Evolutionary conservation across 2,888 invertebrate genomes (phyloP).

Genomic region (Sarcophaga carnaria): DNA sequence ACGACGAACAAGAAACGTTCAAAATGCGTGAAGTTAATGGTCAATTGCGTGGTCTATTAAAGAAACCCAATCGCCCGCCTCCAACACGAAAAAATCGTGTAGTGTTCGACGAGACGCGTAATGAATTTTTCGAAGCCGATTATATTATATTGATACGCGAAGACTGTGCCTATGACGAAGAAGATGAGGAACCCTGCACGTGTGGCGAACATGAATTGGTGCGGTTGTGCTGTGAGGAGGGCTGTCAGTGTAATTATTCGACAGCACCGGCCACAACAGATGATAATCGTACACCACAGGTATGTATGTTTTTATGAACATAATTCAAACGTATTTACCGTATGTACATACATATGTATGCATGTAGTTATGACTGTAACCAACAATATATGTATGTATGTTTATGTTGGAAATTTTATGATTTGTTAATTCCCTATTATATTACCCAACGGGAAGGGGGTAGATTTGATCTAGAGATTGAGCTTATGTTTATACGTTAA

Average conservation of each 20-base stretch:
- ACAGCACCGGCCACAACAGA: conserved; percentile 71
- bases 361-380: background rate
- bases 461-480: too few relatives aligned
- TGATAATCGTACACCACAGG: conserved; percentile 80
- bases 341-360: background rate
- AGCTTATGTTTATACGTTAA: too few relatives aligned
- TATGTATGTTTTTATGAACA: conserved; percentile 71
- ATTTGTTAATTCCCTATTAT: too few relatives aligned
- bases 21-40: conserved; percentile 82
- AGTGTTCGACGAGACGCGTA: conserved; percentile 93
- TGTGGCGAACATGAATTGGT: conserved; percentile 87
- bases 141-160: conserved; percentile 95
- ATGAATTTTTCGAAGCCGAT: conserved; percentile 95
- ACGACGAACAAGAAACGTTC: conserved; percentile 35
- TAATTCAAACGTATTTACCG: background rate
- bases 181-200: conserved; percentile 88
- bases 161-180: conserved; percentile 92
- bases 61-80: conserved; percentile 88
- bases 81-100: conserved; percentile 89
- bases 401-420: background rate
- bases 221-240: conserved; percentile 86
- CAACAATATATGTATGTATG: background rate
- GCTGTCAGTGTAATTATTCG: conserved; percentile 84
- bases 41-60: conserved; percentile 84
- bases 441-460: too few relatives aligned